Evolutionary conservation across 2,888 invertebrate genomes (phyloP).

Genomic region (Drosophila algonquin): DNA sequence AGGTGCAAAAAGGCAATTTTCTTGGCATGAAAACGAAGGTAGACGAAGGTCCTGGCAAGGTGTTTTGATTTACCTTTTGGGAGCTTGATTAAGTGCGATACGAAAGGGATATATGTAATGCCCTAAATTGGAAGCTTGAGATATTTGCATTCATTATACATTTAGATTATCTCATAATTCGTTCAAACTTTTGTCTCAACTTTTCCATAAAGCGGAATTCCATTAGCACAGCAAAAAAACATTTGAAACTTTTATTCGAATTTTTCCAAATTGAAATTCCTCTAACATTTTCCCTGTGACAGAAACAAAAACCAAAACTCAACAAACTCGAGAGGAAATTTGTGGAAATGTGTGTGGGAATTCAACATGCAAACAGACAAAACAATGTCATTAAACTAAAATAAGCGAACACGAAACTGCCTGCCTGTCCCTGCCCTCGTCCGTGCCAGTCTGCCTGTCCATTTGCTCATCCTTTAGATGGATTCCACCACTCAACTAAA

Average conservation of each 20-base stretch:
- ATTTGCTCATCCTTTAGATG: constrained; percentile 11
- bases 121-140: not conserved
- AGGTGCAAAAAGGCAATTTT: constrained; percentile 41
- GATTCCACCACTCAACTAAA: constrained; percentile 32
- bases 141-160: not conserved
- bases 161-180: not conserved
- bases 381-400: constrained; percentile 68
- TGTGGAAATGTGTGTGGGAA: constrained; percentile 1
- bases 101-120: not conserved
- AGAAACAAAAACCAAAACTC: not conserved
- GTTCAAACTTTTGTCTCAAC: no score
- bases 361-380: constrained; percentile 44
- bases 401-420: constrained; percentile 45
- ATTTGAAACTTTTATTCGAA: not conserved
- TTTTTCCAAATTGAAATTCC: not conserved
- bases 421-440: not conserved
- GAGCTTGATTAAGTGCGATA: constrained; percentile 6
- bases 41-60: not conserved
- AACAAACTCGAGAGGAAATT: not conserved
- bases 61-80: constrained; percentile 3
- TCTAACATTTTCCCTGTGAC: not conserved
- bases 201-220: no score
- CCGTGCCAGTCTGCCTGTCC: constrained; percentile 11
- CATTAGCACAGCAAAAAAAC: no score
- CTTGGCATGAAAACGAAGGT: constrained; percentile 6